Conservation (phyloP, 2,888 invertebrate species). For the Aporophyla nigra region DNA sequence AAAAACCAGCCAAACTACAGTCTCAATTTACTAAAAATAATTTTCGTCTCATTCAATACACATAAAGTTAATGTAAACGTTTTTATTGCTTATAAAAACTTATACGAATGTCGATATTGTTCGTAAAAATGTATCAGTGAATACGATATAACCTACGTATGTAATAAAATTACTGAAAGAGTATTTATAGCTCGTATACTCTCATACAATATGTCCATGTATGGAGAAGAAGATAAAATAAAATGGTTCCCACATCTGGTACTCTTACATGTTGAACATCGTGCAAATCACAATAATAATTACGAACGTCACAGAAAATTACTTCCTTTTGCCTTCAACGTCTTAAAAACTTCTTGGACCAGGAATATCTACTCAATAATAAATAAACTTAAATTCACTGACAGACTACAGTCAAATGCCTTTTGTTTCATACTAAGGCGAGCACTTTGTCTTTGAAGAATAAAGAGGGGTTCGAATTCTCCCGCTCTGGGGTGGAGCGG, state of each 20-base stretch:
- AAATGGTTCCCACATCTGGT: not conserved
- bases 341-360: not conserved
- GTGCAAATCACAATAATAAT: constrained; percentile 5
- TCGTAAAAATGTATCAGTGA: constrained; percentile 32
- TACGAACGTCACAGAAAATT: constrained; percentile 1
- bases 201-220: constrained; percentile 1
- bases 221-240: constrained; percentile 22
- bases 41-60: constrained; percentile 29
- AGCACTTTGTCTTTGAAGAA: too few relatives aligned
- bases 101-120: constrained; percentile 20
- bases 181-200: constrained; percentile 8
- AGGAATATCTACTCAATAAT: not conserved
- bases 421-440: too few relatives aligned
- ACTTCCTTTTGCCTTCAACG: not conserved
- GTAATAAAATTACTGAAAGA: not conserved
- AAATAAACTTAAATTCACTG: too few relatives aligned
- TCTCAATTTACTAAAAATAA: constrained; percentile 31
- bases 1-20: not conserved
- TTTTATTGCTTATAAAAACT: constrained; percentile 47
- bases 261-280: not conserved
- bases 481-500: too few relatives aligned
- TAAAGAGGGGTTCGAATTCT: too few relatives aligned
- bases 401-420: too few relatives aligned
- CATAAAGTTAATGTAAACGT: constrained; percentile 37
- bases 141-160: not conserved